Evolutionary conservation across 2,888 invertebrate genomes (phyloP), one percentile per base, ranked within the genome.

Genomic region (Aphidius colemani): DNA sequence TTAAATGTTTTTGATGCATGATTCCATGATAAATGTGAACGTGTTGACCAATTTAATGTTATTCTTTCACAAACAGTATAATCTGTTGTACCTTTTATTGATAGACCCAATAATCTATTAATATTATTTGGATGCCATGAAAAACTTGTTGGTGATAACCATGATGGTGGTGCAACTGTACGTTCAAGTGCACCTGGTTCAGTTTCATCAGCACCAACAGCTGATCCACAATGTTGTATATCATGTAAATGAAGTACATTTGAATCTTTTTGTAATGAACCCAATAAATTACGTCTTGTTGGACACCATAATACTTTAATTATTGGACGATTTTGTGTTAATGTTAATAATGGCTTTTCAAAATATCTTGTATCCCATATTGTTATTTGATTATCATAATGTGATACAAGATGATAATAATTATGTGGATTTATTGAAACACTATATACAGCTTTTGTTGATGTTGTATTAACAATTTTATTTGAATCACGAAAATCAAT

Each of bases 341-440:
- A 84, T 9, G 90, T 88, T 41, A 93, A 84, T 68, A 93, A 86
- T 1, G 96, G 95, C 75, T 93, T 91, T 71, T 94, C 93, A 77
- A 96, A 91, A 75, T 90, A 90, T 63, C 96, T 85, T 56, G 90
- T 87, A 82, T 97, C 97, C 96, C 96, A 97, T 64, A 96, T 87
- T 68, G 88, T 89, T 64, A 94, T 89, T 73, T 90, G 89, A 76
- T 89, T 90, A 76, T 95, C 95, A 53, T 89, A 86, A 77, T 89
- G 94, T 49, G 96, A 94, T 60, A 95, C 95, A 13, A 96, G 79
- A 81, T 94, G 90, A 82, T 90, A 88, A 72, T 91, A 90, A 75
- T 87, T 88, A 78, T 89, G 87, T 2, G 93, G 90, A 81, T 95
- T 93, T 1, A 94, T 88, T 65, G 89, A 87, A 11, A 94, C 86